phyloP scores from a whole-genome alignment of 2,888 invertebrate species.

The Dryobota labecula region DNA sequence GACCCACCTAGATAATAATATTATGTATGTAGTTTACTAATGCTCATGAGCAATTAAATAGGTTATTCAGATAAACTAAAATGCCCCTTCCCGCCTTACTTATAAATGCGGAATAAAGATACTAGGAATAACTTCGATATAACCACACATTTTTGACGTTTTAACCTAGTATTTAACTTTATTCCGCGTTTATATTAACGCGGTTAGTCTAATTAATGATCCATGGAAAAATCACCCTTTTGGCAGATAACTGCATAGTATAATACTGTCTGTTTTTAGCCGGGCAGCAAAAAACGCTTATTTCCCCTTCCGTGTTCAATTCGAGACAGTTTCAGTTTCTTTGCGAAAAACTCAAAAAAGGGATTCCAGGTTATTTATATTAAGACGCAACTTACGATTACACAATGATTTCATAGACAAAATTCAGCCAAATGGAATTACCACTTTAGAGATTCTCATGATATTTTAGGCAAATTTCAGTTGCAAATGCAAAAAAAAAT shows the following conservation, averaged over 20 bases:
- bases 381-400: background rate
- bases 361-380: background rate
- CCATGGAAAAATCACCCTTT: background rate
- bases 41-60: background rate
- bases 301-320: background rate
- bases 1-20: background rate
- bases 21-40: background rate
- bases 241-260: background rate
- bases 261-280: background rate
- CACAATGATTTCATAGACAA: too few species aligned
- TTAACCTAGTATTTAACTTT: too few species aligned
- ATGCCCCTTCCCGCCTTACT: too few species aligned
- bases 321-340: background rate
- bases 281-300: background rate
- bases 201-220: too few species aligned
- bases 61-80: background rate
- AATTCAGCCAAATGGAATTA: too few species aligned
- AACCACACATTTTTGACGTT: too few species aligned
- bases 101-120: too few species aligned
- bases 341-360: too few species aligned
- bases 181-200: too few species aligned
- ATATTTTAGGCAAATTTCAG: background rate
- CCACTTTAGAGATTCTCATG: too few species aligned
- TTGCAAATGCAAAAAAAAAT: background rate
- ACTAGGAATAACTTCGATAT: too few species aligned